Conservation (phyloP, 2,797 vertebrate species). For the Bradypodion pumilum region DNA sequence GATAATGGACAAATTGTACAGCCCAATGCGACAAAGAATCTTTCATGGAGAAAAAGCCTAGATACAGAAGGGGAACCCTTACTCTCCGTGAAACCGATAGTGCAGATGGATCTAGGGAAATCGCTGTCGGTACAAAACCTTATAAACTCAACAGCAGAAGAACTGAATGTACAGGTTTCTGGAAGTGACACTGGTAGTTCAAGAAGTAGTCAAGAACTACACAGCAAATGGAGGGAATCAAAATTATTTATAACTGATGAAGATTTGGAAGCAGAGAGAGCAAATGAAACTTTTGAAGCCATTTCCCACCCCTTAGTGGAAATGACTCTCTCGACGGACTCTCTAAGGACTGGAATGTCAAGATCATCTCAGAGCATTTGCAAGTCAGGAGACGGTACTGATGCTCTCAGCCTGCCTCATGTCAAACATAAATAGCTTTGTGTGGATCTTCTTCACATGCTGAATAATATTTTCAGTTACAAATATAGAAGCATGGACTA, state of each 20-base stretch:
- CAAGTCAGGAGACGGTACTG: conserved; percentile 80
- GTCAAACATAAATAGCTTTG: conserved; percentile 90
- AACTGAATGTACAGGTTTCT: conserved; percentile 78
- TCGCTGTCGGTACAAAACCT: conserved; percentile 94
- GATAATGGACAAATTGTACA: conserved; percentile 76
- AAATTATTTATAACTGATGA: conserved; percentile 95
- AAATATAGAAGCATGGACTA: conserved; percentile 88
- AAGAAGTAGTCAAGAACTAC: conserved; percentile 82
- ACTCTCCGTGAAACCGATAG: conserved; percentile 75
- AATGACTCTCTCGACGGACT: conserved; percentile 82
- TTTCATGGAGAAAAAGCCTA: conserved; percentile 88
- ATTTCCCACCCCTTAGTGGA: conserved; percentile 78
- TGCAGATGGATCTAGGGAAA: conserved; percentile 84
- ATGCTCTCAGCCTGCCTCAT: conserved; percentile 87
- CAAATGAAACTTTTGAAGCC: conserved; percentile 81
- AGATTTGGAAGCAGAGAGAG: conserved; percentile 84
- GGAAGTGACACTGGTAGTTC: conserved; percentile 82
- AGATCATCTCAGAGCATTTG: conserved; percentile 83
- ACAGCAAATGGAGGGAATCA: conserved; percentile 90
- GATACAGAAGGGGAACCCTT: conserved; percentile 89
- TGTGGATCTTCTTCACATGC: conserved; percentile 72
- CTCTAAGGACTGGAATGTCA: conserved; percentile 87
- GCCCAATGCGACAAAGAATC: conserved; percentile 81
- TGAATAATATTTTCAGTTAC: conserved; percentile 83
- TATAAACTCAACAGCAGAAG: conserved; percentile 83